These are phyloP conservation scores for Chelon labrosus DNA, from an alignment of 2,797 vertebrate genomes.

Conservation along the genomic window DNA sequence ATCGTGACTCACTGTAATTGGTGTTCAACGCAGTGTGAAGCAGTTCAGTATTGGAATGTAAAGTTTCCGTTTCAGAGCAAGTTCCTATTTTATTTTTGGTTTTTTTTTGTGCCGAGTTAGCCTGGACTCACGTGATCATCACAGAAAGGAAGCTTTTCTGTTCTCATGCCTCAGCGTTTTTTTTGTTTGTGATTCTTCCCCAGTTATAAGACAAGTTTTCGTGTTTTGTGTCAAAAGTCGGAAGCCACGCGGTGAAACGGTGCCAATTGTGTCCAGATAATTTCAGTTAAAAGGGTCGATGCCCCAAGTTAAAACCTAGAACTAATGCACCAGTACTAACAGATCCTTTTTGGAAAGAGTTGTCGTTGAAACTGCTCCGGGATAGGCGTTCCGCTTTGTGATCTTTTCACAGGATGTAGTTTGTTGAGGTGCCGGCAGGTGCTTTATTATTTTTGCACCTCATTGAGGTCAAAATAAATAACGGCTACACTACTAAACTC, in stretches of 20 bases:
- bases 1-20: constrained; percentile 74
- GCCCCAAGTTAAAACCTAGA: no score
- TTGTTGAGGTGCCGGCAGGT: no score
- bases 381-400: no score
- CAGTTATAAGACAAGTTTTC: constrained; percentile 24
- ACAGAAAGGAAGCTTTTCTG: constrained; percentile 36
- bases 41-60: constrained; percentile 74
- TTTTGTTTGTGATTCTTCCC: constrained; percentile 42
- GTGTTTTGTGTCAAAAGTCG: constrained; percentile 21
- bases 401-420: no score
- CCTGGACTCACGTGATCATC: constrained; percentile 35
- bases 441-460: no score
- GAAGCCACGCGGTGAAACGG: constrained; percentile 47
- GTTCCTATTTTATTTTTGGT: not conserved
- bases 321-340: no score
- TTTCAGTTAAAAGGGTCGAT: constrained; percentile 4
- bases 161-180: constrained; percentile 21
- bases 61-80: constrained; percentile 57
- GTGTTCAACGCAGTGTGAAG: constrained; percentile 70
- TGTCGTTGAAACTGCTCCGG: no score
- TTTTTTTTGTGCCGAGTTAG: constrained; percentile 36
- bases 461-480: no score
- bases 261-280: constrained; percentile 49
- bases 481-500: no score
- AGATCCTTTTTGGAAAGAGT: no score